These are phyloP conservation scores for Oreochromis aureus DNA, from an alignment of 2,113 vertebrate genomes.

Conservation along the genomic window DNA sequence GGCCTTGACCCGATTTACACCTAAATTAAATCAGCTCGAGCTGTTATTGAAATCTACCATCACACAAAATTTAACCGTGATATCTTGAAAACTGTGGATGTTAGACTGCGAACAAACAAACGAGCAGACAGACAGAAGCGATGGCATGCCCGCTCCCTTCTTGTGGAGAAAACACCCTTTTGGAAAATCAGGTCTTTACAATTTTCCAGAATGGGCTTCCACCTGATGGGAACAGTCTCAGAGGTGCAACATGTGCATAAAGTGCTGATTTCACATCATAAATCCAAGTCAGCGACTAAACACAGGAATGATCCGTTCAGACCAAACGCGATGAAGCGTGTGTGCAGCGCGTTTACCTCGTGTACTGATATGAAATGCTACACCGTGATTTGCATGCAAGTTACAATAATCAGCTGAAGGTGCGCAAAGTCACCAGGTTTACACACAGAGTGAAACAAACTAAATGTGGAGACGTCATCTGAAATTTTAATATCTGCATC, in stretches of 20 bases:
- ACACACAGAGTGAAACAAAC: not conserved
- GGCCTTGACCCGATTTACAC: not conserved
- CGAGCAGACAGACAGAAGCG: not conserved
- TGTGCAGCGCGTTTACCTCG: not conserved
- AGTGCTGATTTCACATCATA: not conserved
- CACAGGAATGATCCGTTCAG: rapidly evolving
- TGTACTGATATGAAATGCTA: not conserved
- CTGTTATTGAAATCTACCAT: not conserved
- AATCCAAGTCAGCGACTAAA: not conserved
- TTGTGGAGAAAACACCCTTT: not conserved
- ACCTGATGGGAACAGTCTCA: not conserved
- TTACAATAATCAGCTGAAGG: not conserved
- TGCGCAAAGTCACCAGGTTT: not conserved
- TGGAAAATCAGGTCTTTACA: not conserved
- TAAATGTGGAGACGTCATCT: not conserved
- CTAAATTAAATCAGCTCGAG: not conserved
- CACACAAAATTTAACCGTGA: not conserved
- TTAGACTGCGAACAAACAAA: not conserved
- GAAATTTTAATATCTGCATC: not conserved
- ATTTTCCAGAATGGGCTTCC: not conserved
- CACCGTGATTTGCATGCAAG: not conserved
- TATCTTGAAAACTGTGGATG: not conserved
- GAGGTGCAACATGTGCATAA: not conserved
- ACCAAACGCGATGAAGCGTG: not conserved
- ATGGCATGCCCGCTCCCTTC: not conserved